Evolutionary conservation across 2,797 vertebrate genomes (phyloP), one percentile per base, ranked within the genome.

Genomic region (Xerus rutilus): DNA sequence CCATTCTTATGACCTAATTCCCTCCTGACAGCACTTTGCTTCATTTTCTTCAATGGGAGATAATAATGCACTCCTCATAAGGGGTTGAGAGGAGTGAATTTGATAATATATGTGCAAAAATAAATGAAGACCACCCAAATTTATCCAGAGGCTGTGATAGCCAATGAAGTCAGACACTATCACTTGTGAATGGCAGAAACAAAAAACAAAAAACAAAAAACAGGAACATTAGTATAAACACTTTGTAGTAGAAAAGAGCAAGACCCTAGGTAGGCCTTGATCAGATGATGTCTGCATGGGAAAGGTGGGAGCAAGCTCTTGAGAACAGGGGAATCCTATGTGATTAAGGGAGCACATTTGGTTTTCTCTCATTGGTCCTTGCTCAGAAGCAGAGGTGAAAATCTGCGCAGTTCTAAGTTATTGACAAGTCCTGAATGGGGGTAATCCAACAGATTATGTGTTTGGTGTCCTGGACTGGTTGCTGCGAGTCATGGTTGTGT

Each of bases 261-360:
- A 9, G 2, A 3, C 45, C 45, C 72, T 13, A 62, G 49, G 4
- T 20, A 12, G 11, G 3, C 2, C 30, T 7, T 1, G 39, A 2
- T 4, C n/a, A 35, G 59, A 25, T 20, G 3, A 1, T 45, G 28
- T 32, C 57, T 77, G 70, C 11, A 13, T 52, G 23, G 47, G 43
- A 64, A 93, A 73, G 39, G 23, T 15, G 5, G 30, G 73, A 11
- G 25, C 35, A 21, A 20, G 10, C n/a, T 78, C 64, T 32, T 4
- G 1, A 73, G 70, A 83, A 79, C 7, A 2, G 15, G 3, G 39
- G 8, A 11, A 67, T 49, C 6, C 54, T 4, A 0, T 49, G 13
- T 25, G 7, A 49, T 23, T 49, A 90, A 70, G 39, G 35, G 14
- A 20, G 4, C 3, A 13, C 18, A 28, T 25, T 28, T 83, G 28